Conservation (phyloP, 2,113 vertebrate genomes). For the Malurus elegans region DNA sequence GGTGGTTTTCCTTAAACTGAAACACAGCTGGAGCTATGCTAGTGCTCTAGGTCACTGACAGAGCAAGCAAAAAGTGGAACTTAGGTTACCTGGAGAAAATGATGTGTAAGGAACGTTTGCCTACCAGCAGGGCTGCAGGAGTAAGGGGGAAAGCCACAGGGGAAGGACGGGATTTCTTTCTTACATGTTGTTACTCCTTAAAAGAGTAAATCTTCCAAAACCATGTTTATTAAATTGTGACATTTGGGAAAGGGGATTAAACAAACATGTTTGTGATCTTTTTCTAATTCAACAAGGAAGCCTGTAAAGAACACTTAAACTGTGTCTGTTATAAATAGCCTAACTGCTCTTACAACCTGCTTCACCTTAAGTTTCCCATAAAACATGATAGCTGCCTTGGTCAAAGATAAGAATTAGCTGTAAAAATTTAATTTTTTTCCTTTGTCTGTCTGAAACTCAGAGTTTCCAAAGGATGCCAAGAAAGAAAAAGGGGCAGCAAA, state of each 20-base stretch:
- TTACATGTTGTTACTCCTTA: not conserved
- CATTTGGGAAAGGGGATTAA: not conserved
- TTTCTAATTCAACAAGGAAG: not conserved
- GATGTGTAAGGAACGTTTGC: not conserved
- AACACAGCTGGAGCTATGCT: not conserved
- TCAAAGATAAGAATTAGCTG: not conserved
- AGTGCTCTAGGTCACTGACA: not conserved
- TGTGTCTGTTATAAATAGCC: not conserved
- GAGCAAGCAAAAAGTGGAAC: not conserved
- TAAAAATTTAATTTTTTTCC: not conserved
- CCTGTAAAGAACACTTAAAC: not conserved
- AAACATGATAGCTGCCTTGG: not conserved
- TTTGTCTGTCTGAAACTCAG: not conserved
- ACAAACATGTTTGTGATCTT: not conserved
- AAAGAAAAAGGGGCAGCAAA: not conserved
- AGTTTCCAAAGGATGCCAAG: not conserved
- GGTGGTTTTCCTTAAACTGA: not conserved
- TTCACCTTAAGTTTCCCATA: not conserved
- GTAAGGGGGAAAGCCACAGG: not conserved
- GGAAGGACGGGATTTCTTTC: not conserved
- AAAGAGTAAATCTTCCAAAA: not conserved
- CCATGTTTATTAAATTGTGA: not conserved
- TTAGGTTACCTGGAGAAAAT: not conserved
- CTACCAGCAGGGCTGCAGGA: not conserved
- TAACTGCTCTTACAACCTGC: fast-evolving